Evolutionary conservation across 2,888 invertebrate genomes (phyloP), one percentile per base, ranked within the genome.

Genomic region (Euspilapteryx auroguttella): DNA sequence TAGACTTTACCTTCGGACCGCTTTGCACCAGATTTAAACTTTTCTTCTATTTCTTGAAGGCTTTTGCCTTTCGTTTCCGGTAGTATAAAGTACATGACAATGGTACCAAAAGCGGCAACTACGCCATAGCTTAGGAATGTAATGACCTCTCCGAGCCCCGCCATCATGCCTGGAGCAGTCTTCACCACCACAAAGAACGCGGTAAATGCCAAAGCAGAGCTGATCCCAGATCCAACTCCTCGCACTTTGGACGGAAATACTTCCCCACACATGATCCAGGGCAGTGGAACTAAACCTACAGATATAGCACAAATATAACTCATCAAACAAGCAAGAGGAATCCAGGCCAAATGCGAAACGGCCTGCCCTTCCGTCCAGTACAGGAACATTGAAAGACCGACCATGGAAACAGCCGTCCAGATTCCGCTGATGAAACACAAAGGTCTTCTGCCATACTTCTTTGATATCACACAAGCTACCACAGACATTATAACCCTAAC

Each of bases 181-280:
- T 87, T 86, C 2, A 87, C 83, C 2, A 83, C 82, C 2, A 75
- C 37, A 42, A 87, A 87, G 35, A 83, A 81, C 2, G 83, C 71
- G 4, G 79, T 45, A 43, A 83, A 86, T 0, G 81, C 80, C 15
- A 81, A 78, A n/a, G 81, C 80, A 1, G 84, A 79, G 27, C 82
- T 80, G 7, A 85, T 64, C 0, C 86, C 86, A 0, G 86, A 82
- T 0, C 86, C 86, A 1, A 84, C 45, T 1, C 85, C 86, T 17
- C 85, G 64, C 1, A 79, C 75, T 31, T 66, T 75, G 1, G 78
- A 75, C 1, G 86, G 79, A 43, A 86, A 87, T 1, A 88, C 65
- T 55, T 89, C 88, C 0, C 86, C 86, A 37, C 85, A 82, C 80
- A 88, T 81, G 15, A 85, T 81, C 82, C 87, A 88, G 0, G 87